These are phyloP conservation scores for Rhipidura dahli DNA, from an alignment of 2,113 vertebrate species.

Conservation along the genomic window DNA sequence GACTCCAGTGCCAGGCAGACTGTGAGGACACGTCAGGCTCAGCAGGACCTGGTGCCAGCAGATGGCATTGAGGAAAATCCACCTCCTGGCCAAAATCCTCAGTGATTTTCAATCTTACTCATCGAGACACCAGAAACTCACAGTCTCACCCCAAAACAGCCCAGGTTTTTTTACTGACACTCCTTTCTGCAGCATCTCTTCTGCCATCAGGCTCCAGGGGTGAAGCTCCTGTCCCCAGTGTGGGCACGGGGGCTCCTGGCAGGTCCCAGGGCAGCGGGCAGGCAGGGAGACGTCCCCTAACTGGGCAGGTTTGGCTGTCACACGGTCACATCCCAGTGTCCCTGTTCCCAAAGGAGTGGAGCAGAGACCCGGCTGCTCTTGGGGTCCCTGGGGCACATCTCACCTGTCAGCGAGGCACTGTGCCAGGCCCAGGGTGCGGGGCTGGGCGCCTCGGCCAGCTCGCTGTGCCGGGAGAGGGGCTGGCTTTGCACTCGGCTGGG, in stretches of 20 bases:
- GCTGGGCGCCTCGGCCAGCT: background rate
- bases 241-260: background rate
- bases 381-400: background rate
- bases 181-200: background rate
- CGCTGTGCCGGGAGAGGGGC: background rate
- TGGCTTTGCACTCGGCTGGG: background rate
- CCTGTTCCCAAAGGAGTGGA: fast-evolving
- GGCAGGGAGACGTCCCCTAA: background rate
- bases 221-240: background rate
- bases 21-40: background rate
- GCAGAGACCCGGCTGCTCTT: background rate
- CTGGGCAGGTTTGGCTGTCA: background rate
- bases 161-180: background rate
- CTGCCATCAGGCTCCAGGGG: background rate
- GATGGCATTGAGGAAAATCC: background rate
- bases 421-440: background rate
- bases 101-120: background rate
- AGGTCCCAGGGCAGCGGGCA: background rate
- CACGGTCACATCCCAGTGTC: background rate
- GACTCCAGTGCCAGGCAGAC: background rate
- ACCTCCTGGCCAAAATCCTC: background rate
- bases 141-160: background rate
- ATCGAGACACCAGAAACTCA: fast-evolving
- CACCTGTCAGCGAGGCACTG: background rate
- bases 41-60: slow-evolving; percentile 3